Base-by-base conservation (phyloP, 2,797 vertebrate genomes). In the Scolopax rusticola region DNA sequence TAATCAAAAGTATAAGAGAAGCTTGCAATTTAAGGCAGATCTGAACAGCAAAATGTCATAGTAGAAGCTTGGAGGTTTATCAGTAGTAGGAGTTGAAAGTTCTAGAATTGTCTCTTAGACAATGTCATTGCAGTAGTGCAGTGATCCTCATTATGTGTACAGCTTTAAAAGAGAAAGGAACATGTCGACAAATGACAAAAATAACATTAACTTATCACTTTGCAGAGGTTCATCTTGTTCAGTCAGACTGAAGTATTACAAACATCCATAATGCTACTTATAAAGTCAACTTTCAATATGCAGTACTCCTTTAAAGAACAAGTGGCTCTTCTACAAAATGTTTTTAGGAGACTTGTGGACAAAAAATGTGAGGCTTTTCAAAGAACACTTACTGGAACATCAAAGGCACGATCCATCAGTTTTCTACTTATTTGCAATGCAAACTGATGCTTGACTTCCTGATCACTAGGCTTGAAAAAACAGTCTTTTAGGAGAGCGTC, bases 311-410 rank as follows among this genome's bases (percentile, higher is more conserved):
- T 77, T 78, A 84, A 65, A 33, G n/a, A 93, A 28, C 10, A 57
- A 18, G n/a, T 14, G 13, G 3, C 7, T 71, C 21, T 78, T n/a
- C 36, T 32, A 61, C 2, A 43, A 61, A 30, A 8, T 24, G 15
- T 4, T 3, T 11, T 36, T 38, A 48, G 8, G 9, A 63, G 2
- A 45, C 36, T 11, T 77, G 13, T 19, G 8, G 61, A 9, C 53
- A 38, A 69, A 33, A 48, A 13, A 0, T 11, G 57, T 0, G 0
- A 57, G 15, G 6, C 51, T 88, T 78, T 71, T 28, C 11, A 24
- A 86, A 84, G 53, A 68, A 50, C 28, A 19, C 12, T 61, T 57
- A 64, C 12, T 36, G 12, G 28, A 90, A 73, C 16, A 78, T 73
- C 14, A 69, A 65, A 73, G 13, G 57, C 4, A 18, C 0, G 7